Evolutionary conservation across 2,797 vertebrate species (phyloP).

Genomic region (Arctocebus calabarensis): DNA sequence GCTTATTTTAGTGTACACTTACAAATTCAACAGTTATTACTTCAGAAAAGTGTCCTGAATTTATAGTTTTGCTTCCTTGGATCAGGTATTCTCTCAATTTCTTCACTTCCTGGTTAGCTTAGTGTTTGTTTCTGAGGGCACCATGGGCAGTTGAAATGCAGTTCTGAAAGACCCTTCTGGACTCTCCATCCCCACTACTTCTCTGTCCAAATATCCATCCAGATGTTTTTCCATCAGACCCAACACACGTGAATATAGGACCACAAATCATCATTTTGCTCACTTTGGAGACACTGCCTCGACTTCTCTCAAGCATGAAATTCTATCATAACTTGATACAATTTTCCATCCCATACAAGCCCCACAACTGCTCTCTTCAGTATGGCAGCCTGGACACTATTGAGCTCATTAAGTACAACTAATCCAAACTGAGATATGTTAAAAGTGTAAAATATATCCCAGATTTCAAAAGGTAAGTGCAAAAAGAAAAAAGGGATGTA

Average conservation of each 20-base stretch:
- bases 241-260: background rate
- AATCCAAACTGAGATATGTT: background rate
- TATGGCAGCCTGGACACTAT: background rate
- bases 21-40: background rate
- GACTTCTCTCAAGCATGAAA: background rate
- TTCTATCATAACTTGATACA: background rate
- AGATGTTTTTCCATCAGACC: background rate
- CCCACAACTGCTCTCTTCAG: background rate
- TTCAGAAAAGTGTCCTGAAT: conserved; percentile 37
- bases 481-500: background rate
- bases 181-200: background rate
- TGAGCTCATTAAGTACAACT: background rate
- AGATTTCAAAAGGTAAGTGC: background rate
- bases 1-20: background rate
- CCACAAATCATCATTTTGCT: background rate
- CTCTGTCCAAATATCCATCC: background rate
- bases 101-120: background rate
- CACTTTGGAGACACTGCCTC: background rate
- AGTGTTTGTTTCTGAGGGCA: background rate
- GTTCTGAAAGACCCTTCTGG: background rate
- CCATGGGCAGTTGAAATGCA: background rate
- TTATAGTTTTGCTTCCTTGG: conserved; percentile 48
- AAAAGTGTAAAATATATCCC: background rate
- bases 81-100: background rate
- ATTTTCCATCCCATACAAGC: background rate